Percentiles rank a stretch among this genome's conserved stretches.
phyloP scores from a whole-genome alignment of 2,888 invertebrate species.

The Mythimna ferrago region DNA sequence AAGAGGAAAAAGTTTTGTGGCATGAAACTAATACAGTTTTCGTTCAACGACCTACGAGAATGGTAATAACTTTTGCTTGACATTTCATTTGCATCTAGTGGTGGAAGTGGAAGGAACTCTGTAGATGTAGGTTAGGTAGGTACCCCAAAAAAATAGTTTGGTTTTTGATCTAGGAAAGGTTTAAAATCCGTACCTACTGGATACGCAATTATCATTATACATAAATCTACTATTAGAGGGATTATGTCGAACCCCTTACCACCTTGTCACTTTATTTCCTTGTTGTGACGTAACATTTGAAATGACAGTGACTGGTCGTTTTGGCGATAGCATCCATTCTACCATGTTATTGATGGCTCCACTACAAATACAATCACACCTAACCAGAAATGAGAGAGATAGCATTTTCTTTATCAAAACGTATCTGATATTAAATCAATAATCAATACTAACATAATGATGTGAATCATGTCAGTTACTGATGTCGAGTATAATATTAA shows the following conservation, averaged over 20 bases:
- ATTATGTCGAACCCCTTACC: slow-evolving; percentile 9
- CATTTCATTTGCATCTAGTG: neutral
- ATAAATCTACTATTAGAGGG: neutral
- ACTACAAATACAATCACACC: slow-evolving; percentile 39
- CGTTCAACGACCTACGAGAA: neutral
- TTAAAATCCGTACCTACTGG: neutral
- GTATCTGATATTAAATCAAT: slow-evolving; percentile 54
- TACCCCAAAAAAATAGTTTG: neutral
- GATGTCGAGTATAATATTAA: slow-evolving; percentile 4
- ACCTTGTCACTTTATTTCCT: slow-evolving; percentile 25
- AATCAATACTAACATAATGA: slow-evolving; percentile 41
- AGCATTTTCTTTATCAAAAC: slow-evolving; percentile 52
- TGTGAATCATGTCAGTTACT: slow-evolving; percentile 29
- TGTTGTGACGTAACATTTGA: slow-evolving; percentile 23
- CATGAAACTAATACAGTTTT: slow-evolving; percentile 13
- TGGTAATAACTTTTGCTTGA: neutral
- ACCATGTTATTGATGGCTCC: slow-evolving; percentile 43
- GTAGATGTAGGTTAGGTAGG: too few relatives aligned
- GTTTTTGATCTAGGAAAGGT: neutral
- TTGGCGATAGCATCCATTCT: slow-evolving; percentile 31
- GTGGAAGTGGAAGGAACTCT: neutral
- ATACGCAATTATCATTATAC: slow-evolving; percentile 4
- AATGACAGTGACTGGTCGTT: slow-evolving; percentile 37
- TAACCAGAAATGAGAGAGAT: slow-evolving; percentile 35
- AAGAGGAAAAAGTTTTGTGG: neutral